phyloP scores from a whole-genome alignment of 2,797 vertebrate species.

The Trichosurus vulpecula region DNA sequence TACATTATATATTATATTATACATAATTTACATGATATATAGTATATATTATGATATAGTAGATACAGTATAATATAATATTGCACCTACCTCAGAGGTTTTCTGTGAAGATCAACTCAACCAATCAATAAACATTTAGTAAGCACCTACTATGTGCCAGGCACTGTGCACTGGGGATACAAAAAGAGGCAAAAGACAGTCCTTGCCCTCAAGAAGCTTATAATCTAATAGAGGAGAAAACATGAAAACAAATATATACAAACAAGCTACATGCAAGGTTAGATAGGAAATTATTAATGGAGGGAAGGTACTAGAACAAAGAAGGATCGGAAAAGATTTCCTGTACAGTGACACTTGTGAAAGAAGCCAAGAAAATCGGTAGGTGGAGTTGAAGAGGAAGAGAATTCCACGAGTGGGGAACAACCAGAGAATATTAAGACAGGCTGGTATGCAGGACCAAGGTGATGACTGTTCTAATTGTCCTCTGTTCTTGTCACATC shows the following conservation, averaged over 20 bases:
- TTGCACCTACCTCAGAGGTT: neutral
- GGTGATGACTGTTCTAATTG: neutral
- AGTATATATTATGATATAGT: too few relatives aligned
- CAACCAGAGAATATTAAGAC: neutral
- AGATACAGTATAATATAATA: neutral
- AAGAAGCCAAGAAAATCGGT: neutral
- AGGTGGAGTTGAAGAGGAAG: neutral
- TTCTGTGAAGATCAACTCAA: neutral
- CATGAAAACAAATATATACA: neutral
- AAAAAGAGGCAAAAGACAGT: neutral
- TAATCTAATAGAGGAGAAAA: neutral
- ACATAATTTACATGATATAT: too few relatives aligned
- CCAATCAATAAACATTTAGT: neutral
- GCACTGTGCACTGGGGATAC: neutral
- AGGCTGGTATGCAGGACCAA: neutral
- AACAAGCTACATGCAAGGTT: neutral
- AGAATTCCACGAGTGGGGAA: neutral
- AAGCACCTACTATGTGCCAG: neutral
- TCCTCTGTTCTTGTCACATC: neutral
- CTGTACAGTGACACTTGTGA: neutral
- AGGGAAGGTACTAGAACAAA: neutral
- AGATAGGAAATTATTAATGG: neutral
- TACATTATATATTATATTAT: neutral
- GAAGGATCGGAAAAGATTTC: neutral
- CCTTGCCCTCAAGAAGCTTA: neutral